Evolutionary conservation across 1,140 invertebrate genomes (phyloP), one percentile per base, ranked within the genome.

Genomic region (Kradibia gibbosae): DNA sequence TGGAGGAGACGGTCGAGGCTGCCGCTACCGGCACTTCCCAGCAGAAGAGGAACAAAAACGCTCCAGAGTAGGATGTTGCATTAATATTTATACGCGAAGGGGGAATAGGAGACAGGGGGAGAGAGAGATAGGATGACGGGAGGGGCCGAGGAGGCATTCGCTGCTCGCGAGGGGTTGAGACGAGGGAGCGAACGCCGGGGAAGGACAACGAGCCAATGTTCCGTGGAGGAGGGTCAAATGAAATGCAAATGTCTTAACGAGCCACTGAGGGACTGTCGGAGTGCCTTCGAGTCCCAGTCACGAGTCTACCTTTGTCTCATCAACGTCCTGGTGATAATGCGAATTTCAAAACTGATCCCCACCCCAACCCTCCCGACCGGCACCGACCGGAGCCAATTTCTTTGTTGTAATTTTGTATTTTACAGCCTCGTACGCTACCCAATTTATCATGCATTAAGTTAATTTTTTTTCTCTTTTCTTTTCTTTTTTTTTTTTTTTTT

Each of bases 201-300:
- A 60, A 25, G 57, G 57, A 60, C 62, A 31, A 42, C 65, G 39
- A 36, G 65, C 48, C 34, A 1, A 22, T 70, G 83, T 71, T 75
- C 50, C 50, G 50, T 22, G 74, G 67, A 75, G 78, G 81, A 77
- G 81, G 77, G n/a, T 83, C 85, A 87, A 89, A 91, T 91, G 89
- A 91, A 91, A 91, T 91, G 90, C 90, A 91, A 91, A 91, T 91
- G 88, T 88, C 87, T 91, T 91, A 91, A 91, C 90, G 91, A 91
- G 89, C 89, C 90, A 88, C 91, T 90, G 89, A 91, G 89, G 90
- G 85, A 91, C 88, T 89, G 84, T 88, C 85, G 82, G 82, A 86
- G 10, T 87, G 86, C 85, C 86, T 90, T 84, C 85, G 88, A 84
- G 17, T 45, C 55, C 85, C 86, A 86, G 87, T 91, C 89, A 89